Conservation (phyloP, 2,797 vertebrate species). For the Artibeus lituratus region DNA sequence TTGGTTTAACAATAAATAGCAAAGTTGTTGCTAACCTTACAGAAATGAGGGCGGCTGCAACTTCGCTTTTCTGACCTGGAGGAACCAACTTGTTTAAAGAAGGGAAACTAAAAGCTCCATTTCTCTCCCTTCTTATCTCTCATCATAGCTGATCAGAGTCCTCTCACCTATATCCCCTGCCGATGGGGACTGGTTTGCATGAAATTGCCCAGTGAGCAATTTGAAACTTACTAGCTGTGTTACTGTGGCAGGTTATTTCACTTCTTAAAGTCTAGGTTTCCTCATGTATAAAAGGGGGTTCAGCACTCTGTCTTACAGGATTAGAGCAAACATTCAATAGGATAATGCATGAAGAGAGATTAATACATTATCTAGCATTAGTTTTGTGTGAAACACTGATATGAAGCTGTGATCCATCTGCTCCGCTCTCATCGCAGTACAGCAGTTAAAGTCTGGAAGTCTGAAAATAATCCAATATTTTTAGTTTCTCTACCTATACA, state of each 20-base stretch:
- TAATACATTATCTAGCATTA: not conserved
- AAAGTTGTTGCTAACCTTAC: not conserved
- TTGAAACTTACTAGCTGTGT: not conserved
- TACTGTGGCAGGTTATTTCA: not conserved
- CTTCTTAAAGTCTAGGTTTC: not conserved
- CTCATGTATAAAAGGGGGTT: not conserved
- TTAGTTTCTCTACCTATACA: not conserved
- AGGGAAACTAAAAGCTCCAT: not conserved
- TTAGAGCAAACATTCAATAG: not conserved
- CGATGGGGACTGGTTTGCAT: not conserved
- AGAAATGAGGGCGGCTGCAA: not conserved
- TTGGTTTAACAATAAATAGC: constrained; percentile 1
- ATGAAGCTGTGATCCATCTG: constrained; percentile 48
- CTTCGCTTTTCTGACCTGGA: not conserved
- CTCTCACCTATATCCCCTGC: not conserved
- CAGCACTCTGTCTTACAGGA: not conserved
- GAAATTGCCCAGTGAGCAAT: constrained; percentile 3
- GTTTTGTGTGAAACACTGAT: not conserved
- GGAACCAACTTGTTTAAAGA: not conserved
- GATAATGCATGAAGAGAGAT: constrained; percentile 12
- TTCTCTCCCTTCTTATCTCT: not conserved
- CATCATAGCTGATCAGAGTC: not conserved
- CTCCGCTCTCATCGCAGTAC: not conserved
- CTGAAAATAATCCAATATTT: not conserved
- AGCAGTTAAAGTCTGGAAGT: not conserved